Evolutionary conservation across 2,797 vertebrate genomes (phyloP).

Genomic region (Hemibagrus guttatus): DNA sequence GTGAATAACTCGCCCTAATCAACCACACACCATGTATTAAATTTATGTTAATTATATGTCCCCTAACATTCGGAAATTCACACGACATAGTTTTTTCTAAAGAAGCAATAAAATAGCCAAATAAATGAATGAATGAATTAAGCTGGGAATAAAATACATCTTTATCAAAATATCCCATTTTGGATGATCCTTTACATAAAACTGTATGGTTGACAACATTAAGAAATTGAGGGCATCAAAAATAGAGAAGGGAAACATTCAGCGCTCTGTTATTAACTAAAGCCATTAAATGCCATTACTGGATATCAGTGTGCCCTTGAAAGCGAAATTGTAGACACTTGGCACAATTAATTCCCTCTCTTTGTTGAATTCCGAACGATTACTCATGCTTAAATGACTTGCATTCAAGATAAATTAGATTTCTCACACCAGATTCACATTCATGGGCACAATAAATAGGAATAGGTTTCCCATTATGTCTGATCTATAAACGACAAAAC

Average conservation of each 20-base stretch:
- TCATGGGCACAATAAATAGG: slow-evolving; percentile 17
- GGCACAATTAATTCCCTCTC: slow-evolving; percentile 20
- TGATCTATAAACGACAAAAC: neutral
- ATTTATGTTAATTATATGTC: too few species aligned
- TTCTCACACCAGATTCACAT: slow-evolving; percentile 38
- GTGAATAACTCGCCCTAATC: neutral
- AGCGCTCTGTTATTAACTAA: slow-evolving; percentile 29
- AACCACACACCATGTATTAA: too few species aligned
- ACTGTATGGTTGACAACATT: slow-evolving; percentile 11
- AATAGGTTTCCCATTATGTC: slow-evolving; percentile 34
- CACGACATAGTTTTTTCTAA: neutral
- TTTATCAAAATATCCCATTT: neutral
- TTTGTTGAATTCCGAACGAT: slow-evolving; percentile 26
- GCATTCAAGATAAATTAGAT: slow-evolving; percentile 13
- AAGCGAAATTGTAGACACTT: slow-evolving; percentile 16
- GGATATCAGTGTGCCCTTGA: slow-evolving; percentile 37
- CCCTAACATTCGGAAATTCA: neutral
- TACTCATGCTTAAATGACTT: slow-evolving; percentile 35
- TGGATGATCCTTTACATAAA: neutral
- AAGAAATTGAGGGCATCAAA: neutral
- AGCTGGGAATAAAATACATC: neutral
- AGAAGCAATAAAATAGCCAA: too few species aligned
- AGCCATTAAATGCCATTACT: slow-evolving; percentile 32
- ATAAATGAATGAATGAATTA: neutral
- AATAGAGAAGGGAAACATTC: neutral